A percentile compares a stretch with the other conserved stretches of the same genome.
These are phyloP conservation scores for Protosalanx chinensis DNA, from an alignment of 2,797 vertebrate species.

Conservation along the genomic window DNA sequence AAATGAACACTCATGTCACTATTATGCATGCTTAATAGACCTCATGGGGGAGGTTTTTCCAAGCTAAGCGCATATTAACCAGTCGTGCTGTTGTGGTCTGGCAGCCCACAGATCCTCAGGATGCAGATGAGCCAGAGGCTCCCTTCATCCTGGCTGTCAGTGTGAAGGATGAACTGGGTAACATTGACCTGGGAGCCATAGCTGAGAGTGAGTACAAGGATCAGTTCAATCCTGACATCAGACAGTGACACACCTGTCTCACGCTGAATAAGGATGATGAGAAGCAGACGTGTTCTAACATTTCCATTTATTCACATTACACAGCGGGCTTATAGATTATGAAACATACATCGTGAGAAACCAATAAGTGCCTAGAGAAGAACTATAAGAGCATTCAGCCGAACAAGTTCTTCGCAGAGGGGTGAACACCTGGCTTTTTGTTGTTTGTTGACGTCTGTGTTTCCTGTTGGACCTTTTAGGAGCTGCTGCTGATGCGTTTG, in stretches of 20 bases:
- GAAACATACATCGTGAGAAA: too few relatives aligned
- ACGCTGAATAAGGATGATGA: too few relatives aligned
- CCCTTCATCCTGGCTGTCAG: conserved; percentile 54
- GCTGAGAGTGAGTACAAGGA: conserved; percentile 54
- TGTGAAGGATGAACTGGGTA: conserved; percentile 57
- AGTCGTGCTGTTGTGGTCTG: neutral
- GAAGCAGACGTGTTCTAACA: too few relatives aligned
- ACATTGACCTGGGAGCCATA: conserved; percentile 58
- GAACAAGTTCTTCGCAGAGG: neutral
- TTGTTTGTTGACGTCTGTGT: neutral
- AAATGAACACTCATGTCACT: neutral
- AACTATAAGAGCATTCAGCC: too few relatives aligned
- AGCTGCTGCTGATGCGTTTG: conserved; percentile 36
- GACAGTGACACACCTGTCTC: neutral
- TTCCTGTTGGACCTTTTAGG: conserved; percentile 34
- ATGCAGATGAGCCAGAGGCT: conserved; percentile 27
- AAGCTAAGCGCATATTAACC: neutral
- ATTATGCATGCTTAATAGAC: neutral
- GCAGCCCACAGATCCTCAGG: conserved; percentile 40
- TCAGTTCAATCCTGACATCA: neutral
- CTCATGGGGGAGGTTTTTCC: neutral
- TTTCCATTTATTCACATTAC: too few relatives aligned
- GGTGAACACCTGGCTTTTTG: neutral
- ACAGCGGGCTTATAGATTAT: too few relatives aligned
- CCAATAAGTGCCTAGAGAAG: too few relatives aligned